Base-by-base conservation (phyloP, 2,888 invertebrate species). In the Eupithecia subumbrata region DNA sequence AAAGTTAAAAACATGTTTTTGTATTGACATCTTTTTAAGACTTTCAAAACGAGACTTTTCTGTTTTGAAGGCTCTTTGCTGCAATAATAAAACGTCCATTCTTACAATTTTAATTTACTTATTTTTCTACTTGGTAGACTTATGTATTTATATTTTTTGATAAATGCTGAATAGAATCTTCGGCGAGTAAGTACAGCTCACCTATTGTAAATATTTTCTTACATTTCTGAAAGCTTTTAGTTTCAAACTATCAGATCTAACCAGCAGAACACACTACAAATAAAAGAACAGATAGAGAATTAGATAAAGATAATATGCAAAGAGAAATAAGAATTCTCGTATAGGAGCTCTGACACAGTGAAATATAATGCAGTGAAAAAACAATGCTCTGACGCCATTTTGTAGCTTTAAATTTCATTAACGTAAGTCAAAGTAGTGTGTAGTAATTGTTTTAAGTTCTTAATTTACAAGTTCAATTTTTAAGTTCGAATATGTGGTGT, bases 281-380 rank as follows among this genome's bases (percentile, higher is more conserved):
- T 74, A 72, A 72, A 75, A 73, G 45, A 71, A 68, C 45, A 73
- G 69, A 69, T 60, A 48, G 71, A n/a, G 67, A 72, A 71, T 75
- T 77, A 71, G 76, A 76, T 76, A 79, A 63, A 70, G 63, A 75
- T 72, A 71, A 73, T 71, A 78, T 75, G 73, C 69, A 75, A 74
- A 78, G 63, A 11, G 56, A 71, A 73, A 77, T 80, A 82, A 81
- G 74, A 76, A 79, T 71, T 79, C 71, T 76, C 75, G 80, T 84
- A 87, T 82, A 84, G 82, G 80, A 85, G 79, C 66, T 70, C 52
- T 45, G 43, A 16, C 74, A 74, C 66, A 66, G 71, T 12, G 37
- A 9, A 67, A 40, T 11, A 40, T 40, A n/a, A 34, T 60, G 3
- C 60, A 60, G 25, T 60, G 5, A 25, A 48, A 43, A 48, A 60